Evolutionary conservation across 2,888 invertebrate species (phyloP).

Genomic region (Amphipoea lucens): DNA sequence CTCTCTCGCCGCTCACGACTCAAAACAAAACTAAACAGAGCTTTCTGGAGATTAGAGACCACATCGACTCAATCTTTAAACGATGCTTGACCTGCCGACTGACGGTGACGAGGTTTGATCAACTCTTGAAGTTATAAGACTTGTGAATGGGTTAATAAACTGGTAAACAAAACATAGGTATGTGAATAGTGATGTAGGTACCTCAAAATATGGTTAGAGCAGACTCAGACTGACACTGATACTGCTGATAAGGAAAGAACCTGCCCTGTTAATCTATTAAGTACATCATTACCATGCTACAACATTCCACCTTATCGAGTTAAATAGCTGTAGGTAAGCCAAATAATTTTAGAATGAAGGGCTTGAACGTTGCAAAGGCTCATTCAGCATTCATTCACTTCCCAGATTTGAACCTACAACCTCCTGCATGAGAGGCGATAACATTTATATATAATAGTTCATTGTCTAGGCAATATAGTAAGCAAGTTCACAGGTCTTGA

Average conservation of each 20-base stretch:
- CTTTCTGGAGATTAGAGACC: constrained; percentile 66
- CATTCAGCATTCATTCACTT: not conserved
- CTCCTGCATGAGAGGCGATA: not conserved
- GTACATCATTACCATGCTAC: not conserved
- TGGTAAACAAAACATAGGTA: not conserved
- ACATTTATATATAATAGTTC: not conserved
- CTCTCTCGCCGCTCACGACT: constrained; percentile 71
- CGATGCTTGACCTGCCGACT: constrained; percentile 48
- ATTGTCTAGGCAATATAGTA: not conserved
- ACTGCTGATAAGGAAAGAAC: not conserved
- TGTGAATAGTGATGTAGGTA: not conserved
- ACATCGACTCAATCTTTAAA: constrained; percentile 67
- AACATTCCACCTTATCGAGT: not conserved
- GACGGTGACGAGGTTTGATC: constrained; percentile 31
- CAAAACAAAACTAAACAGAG: constrained; percentile 70
- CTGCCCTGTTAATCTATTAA: not conserved
- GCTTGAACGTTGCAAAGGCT: not conserved
- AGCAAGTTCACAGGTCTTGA: not conserved
- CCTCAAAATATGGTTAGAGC: not conserved
- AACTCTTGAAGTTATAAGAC: constrained; percentile 25
- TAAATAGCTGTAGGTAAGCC: not conserved
- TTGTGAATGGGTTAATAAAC: not conserved
- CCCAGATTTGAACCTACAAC: not conserved
- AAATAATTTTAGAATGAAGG: not conserved
- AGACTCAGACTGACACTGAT: too few relatives aligned